Evolutionary conservation across 2,113 vertebrate species (phyloP), one percentile per base, ranked within the genome.

Genomic region (Ceyx melanurus): DNA sequence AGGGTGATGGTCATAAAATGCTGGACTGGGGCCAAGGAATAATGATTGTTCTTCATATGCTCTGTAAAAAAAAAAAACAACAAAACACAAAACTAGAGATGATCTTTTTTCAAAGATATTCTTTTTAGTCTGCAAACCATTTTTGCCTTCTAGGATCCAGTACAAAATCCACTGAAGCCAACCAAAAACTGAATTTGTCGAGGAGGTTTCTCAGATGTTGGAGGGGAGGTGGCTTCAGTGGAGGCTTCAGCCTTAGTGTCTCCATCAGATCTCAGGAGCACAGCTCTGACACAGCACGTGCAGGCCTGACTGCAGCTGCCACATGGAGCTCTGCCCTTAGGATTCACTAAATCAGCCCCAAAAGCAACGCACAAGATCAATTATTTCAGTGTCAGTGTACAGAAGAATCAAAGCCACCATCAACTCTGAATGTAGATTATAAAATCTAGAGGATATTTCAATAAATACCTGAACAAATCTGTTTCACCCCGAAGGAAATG

Each of bases 361-460:
- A 89, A 86, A 89, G 76, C 89, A 92, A 95, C 20, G 56, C 96
- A 96, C 86, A 92, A 82, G 54, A 50, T 67, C 29, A 79, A 84
- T 82, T 85, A 33, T 77, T 95, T 93, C 76, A 58, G 43, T 88
- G 42, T 29, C 19, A 86, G 4, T 93, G 82, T 92, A 96, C 84
- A 54, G 48, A 76, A 88, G 50, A 21, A 70, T 51, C 42, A 46
- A 66, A 28, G 40, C 37, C 42, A 73, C 53, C 20, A 42, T 82
- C 45, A 75, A 56, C 50, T 71, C 83, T 90, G 93, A 95, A 94
- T 94, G 93, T 95, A 97, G 40, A 50, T 72, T 80, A 81, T 75
- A 62, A 71, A 90, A 40, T 82, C 42, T 13, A 80, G 21, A 88
- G 28, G 23, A 28, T 91, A 77, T 90, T 91, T 80, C 73, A 92